Evolutionary conservation across 1,140 invertebrate species (phyloP).

Genomic region (Drosophila simulans): DNA sequence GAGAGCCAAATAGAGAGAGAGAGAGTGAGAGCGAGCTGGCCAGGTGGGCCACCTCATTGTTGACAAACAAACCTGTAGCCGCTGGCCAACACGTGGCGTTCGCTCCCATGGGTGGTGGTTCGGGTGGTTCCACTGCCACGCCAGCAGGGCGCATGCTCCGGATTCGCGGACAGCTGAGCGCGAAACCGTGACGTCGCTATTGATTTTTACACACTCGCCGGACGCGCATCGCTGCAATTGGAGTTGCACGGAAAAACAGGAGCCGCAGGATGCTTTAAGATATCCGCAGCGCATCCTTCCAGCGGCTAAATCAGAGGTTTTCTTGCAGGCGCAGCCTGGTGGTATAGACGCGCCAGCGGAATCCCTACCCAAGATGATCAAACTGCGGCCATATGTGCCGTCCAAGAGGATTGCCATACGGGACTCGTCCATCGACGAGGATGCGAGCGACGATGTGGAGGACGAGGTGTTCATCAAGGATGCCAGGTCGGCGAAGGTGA

Average conservation of each 20-base stretch:
- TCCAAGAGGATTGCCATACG: slow-evolving; percentile 82
- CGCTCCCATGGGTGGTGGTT: not conserved
- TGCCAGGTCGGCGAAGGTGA: slow-evolving; percentile 86
- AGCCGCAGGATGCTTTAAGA: slow-evolving; percentile 41
- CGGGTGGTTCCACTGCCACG: slow-evolving; percentile 2
- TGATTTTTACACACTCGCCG: slow-evolving; percentile 66
- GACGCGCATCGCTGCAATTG: slow-evolving; percentile 62
- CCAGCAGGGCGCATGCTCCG: slow-evolving; percentile 45
- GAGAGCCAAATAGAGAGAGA: not conserved
- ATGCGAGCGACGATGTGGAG: slow-evolving; percentile 87
- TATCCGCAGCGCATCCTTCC: not conserved
- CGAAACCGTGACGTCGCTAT: slow-evolving; percentile 63
- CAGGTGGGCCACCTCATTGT: slow-evolving; percentile 68
- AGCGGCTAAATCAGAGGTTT: slow-evolving; percentile 13
- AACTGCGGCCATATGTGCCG: slow-evolving; percentile 84
- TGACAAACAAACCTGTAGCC: slow-evolving; percentile 81
- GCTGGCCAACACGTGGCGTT: slow-evolving; percentile 59
- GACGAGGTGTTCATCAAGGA: slow-evolving; percentile 92
- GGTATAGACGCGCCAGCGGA: not conserved
- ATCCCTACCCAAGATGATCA: slow-evolving; percentile 65
- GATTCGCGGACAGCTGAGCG: slow-evolving; percentile 50
- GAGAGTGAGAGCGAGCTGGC: not conserved
- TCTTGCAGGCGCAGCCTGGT: slow-evolving; percentile 29
- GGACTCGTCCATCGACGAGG: slow-evolving; percentile 83
- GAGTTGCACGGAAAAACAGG: slow-evolving; percentile 28